A percentile compares a stretch with the other conserved stretches of the same genome.
Evolutionary conservation across 1,140 invertebrate species (phyloP).

Genomic region (Triops longicaudatus): DNA sequence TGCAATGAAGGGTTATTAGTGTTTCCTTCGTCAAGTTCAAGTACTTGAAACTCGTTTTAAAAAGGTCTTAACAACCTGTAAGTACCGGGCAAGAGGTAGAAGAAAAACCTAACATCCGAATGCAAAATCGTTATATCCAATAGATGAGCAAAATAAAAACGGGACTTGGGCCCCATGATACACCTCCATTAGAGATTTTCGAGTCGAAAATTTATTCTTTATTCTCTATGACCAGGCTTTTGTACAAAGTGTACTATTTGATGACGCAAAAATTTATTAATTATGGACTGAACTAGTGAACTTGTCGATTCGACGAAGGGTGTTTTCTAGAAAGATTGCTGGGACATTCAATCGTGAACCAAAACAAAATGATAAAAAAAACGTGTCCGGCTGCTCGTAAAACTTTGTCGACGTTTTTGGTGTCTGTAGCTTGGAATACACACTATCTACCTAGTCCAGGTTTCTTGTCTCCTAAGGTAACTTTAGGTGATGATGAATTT

Average conservation of each 20-base stretch:
- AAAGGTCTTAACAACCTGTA: neutral
- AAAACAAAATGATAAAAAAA: neutral
- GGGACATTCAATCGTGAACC: neutral
- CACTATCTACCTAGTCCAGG: neutral
- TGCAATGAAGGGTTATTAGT: neutral
- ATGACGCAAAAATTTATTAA: neutral
- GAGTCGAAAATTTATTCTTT: neutral
- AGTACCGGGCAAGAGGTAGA: neutral
- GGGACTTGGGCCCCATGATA: neutral
- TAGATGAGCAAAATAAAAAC: neutral
- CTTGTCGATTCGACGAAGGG: neutral
- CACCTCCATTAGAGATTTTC: neutral
- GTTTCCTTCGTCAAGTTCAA: neutral
- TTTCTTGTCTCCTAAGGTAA: neutral
- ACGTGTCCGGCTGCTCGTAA: neutral
- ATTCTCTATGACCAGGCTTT: slow-evolving; percentile 2
- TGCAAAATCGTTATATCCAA: neutral
- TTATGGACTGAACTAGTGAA: neutral
- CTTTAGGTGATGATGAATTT: neutral
- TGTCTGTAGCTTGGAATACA: slow-evolving; percentile 10
- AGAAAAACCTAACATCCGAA: neutral
- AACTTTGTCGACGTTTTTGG: slow-evolving; percentile 12
- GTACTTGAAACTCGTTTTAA: neutral
- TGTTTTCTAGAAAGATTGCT: neutral
- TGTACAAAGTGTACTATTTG: slow-evolving; percentile 12